Evolutionary conservation across 2,888 invertebrate genomes (phyloP).

Genomic region (Tenthredo amoena): DNA sequence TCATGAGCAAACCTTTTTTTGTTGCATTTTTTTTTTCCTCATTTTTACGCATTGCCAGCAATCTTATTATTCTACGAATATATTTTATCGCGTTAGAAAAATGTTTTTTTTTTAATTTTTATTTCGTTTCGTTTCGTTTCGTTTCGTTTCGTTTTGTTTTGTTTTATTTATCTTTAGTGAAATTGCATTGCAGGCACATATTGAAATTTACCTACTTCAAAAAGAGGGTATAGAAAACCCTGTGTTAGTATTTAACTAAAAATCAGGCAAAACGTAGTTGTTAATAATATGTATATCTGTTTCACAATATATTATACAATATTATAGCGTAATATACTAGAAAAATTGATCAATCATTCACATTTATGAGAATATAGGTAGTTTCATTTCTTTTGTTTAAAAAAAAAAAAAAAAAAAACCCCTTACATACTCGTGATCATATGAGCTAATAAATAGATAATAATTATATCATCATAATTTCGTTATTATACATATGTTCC

Average conservation of each 20-base stretch:
- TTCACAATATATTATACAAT: conserved; percentile 13
- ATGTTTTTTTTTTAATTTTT: conserved; percentile 7
- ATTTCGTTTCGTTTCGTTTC: background rate
- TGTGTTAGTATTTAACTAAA: conserved; percentile 27
- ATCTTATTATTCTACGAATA: conserved; percentile 57
- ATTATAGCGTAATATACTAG: conserved; percentile 18
- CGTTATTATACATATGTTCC: background rate
- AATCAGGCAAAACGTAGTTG: conserved; percentile 28
- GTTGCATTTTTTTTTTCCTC: background rate
- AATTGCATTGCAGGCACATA: conserved; percentile 51
- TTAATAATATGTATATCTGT: conserved; percentile 36
- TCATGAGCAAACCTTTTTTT: conserved; percentile 64
- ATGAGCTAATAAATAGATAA: conserved; percentile 1
- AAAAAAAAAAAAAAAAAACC: background rate
- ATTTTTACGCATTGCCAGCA: conserved; percentile 46
- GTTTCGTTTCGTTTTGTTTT: background rate
- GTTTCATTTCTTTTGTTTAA: background rate
- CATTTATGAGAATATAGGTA: conserved; percentile 51
- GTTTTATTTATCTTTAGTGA: background rate
- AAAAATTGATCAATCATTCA: conserved; percentile 42
- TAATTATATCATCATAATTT: conserved; percentile 5
- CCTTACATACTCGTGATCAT: background rate
- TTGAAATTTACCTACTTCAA: conserved; percentile 24
- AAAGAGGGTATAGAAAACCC: conserved; percentile 13
- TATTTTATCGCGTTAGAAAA: conserved; percentile 49